Conservation (phyloP, 2,888 invertebrate genomes). For the Parelbella ahira region DNA sequence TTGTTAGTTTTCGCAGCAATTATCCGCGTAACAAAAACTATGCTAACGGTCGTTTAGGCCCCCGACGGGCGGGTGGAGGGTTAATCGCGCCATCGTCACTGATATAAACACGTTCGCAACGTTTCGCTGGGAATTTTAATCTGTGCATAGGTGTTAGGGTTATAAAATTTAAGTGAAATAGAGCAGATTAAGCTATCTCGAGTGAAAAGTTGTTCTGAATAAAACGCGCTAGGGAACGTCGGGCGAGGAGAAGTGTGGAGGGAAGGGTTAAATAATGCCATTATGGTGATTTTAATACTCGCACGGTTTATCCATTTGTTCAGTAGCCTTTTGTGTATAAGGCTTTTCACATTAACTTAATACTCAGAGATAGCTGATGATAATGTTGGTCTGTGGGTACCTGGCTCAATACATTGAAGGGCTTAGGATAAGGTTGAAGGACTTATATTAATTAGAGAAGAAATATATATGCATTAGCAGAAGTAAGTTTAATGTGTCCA, state of each 20-base stretch:
- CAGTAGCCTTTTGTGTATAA: conserved; percentile 1
- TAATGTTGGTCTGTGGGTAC: no score
- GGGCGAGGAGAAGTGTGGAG: background rate
- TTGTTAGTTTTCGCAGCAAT: conserved; percentile 25
- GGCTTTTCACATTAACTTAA: conserved; percentile 3
- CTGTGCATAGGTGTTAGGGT: conserved; percentile 30
- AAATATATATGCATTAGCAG: no score
- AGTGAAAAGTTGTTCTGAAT: conserved; percentile 21
- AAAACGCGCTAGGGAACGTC: conserved; percentile 7
- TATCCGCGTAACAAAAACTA: conserved; percentile 27
- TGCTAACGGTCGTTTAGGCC: conserved; percentile 17
- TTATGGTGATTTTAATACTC: conserved; percentile 17
- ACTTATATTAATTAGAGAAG: no score
- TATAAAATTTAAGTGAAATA: conserved; percentile 26
- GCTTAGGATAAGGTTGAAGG: no score
- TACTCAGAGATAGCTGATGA: no score
- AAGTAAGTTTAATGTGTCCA: no score
- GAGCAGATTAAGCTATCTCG: conserved; percentile 25
- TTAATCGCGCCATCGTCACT: conserved; percentile 56
- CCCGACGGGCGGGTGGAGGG: conserved; percentile 13
- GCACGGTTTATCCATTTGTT: conserved; percentile 8
- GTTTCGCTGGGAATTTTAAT: conserved; percentile 30
- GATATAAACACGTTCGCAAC: conserved; percentile 57
- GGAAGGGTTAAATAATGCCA: conserved; percentile 10
- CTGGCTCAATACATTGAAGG: no score